Base-by-base conservation (phyloP, 2,113 vertebrate genomes). In the Xiphophorus couchianus region DNA sequence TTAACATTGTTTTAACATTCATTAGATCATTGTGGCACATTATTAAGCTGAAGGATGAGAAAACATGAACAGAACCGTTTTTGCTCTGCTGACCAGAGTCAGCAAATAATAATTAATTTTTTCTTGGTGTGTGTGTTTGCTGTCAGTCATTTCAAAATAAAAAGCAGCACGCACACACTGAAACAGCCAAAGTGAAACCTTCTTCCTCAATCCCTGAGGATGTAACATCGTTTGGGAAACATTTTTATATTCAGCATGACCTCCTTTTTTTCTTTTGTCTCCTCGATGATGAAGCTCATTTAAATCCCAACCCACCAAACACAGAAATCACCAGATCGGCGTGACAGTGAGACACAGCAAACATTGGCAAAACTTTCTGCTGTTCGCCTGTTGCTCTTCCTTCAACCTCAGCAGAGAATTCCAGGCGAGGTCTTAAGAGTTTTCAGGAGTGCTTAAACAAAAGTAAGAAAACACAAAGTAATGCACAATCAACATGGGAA, bases 391-490 rank as follows among this genome's bases (percentile, higher is more conserved):
- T 60, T 48, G 42, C 44, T 5, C 29, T 58, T 39, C 80, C 54
- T 62, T 51, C 19, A 25, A 68, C 29, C 61, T 71, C 9, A 64
- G 39, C 3, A 2, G 11, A 62, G 35, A 39, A 60, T 37, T 66
- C 44, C 30, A 61, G 7, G 13, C 19, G 29, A 37, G 29, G 69
- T 83, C 67, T 25, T 33, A 25, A 37, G 14, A 6, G 12, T 28
- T n/a, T 14, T 42, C 44, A 48, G 54, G 54, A 39, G 37, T 29
- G 2, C 5, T 30, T 70, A 37, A 25, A 12, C 54, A 29, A 62
- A 63, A 70, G 35, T 35, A 72, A 66, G 39, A 73, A 70, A 66
- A 37, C 28, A 13, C 10, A 71, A 76, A 84, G 42, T 67, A 2
- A 72, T 60, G 4, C 17, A 11, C 4, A 48, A 29, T 28, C 48